Percentiles rank a stretch among this genome's conserved stretches.
phyloP scores from a whole-genome alignment of 2,888 invertebrate genomes.

The Adelphocoris suturalis region DNA sequence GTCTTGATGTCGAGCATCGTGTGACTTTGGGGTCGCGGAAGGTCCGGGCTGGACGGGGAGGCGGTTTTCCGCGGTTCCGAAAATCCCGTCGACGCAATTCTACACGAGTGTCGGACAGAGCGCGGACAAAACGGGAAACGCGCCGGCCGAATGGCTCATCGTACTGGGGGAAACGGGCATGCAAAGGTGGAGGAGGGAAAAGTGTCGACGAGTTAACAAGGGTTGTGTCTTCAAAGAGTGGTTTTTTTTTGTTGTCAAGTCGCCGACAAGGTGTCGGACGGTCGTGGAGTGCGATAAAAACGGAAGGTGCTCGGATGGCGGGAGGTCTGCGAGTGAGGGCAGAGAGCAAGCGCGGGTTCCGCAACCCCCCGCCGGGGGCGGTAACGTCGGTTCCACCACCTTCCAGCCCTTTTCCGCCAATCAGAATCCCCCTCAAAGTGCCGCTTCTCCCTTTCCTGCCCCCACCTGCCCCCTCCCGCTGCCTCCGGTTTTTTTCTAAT shows the following conservation, averaged over 20 bases:
- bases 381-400: constrained; percentile 70
- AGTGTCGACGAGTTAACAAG: background rate
- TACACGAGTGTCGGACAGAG: constrained; percentile 79
- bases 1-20: constrained; percentile 94
- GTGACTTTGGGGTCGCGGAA: constrained; percentile 61
- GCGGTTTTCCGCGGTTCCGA: constrained; percentile 69
- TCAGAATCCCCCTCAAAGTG: constrained; percentile 35
- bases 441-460: background rate
- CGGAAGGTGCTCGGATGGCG: constrained; percentile 57
- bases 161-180: background rate
- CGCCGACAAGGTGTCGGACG: background rate
- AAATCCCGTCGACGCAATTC: constrained; percentile 61
- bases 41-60: constrained; percentile 75
- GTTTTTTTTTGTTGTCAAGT: background rate
- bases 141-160: background rate
- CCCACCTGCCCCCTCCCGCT: background rate
- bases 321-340: constrained; percentile 70
- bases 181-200: background rate
- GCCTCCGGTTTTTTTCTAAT: background rate
- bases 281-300: constrained; percentile 78
- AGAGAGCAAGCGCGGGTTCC: constrained; percentile 71
- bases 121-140: constrained; percentile 76
- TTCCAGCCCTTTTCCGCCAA: constrained; percentile 54
- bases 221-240: background rate
- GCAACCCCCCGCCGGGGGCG: constrained; percentile 73